phyloP scores from a whole-genome alignment of 2,113 vertebrate genomes.

The Urocynchramus pylzowi region DNA sequence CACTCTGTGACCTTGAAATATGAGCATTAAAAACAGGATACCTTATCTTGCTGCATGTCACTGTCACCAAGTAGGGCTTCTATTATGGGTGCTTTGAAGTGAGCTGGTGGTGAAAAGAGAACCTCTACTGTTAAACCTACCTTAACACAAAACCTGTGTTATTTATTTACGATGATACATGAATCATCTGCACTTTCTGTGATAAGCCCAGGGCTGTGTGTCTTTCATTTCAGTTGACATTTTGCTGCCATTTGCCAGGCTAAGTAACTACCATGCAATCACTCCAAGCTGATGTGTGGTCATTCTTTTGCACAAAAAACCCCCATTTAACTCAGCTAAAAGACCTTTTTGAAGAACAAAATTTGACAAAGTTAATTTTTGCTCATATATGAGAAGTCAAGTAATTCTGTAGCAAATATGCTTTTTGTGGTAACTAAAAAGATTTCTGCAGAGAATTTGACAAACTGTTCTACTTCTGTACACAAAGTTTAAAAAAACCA shows the following conservation, averaged over 20 bases:
- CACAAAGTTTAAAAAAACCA: slow-evolving; percentile 53
- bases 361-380: slow-evolving; percentile 72
- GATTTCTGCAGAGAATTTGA: slow-evolving; percentile 64
- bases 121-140: slow-evolving; percentile 55
- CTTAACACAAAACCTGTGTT: slow-evolving; percentile 57
- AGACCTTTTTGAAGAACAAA: slow-evolving; percentile 67
- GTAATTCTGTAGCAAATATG: slow-evolving; percentile 44
- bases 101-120: slow-evolving; percentile 49
- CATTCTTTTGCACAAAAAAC: slow-evolving; percentile 74
- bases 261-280: slow-evolving; percentile 72
- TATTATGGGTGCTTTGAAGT: slow-evolving; percentile 62
- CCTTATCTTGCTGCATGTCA: slow-evolving; percentile 64
- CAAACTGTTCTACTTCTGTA: slow-evolving; percentile 59
- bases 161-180: slow-evolving; percentile 78
- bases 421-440: slow-evolving; percentile 63
- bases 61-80: slow-evolving; percentile 60
- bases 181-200: slow-evolving; percentile 75
- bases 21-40: slow-evolving; percentile 50
- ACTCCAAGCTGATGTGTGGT: slow-evolving; percentile 70
- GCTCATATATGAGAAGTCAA: slow-evolving; percentile 57
- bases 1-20: slow-evolving; percentile 71
- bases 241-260: slow-evolving; percentile 74
- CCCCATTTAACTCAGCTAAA: slow-evolving; percentile 71
- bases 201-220: slow-evolving; percentile 75
- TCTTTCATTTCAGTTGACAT: slow-evolving; percentile 79